Conservation (phyloP, 1,140 invertebrate genomes). For the Ooceraea biroi region DNA sequence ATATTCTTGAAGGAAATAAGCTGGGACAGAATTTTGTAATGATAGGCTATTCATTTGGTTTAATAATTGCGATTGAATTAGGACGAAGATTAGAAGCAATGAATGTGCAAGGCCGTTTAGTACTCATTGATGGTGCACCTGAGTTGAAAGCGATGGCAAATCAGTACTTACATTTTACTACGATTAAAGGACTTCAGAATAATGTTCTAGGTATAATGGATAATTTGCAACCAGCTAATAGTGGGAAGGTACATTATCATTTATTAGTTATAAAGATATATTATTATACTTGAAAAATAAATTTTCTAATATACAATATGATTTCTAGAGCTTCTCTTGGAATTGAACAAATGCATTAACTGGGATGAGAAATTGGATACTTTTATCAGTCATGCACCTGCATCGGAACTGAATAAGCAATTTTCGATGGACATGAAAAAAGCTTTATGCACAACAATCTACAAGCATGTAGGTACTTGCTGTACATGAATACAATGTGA, state of each 20-base stretch:
- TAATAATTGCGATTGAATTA: slow-evolving; percentile 20
- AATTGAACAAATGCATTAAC: background rate
- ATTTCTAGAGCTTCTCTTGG: background rate
- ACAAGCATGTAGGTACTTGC: slow-evolving; percentile 87
- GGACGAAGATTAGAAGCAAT: background rate
- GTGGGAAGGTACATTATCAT: background rate
- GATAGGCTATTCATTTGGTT: slow-evolving; percentile 15
- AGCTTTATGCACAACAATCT: slow-evolving; percentile 84
- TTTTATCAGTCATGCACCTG: slow-evolving; percentile 70
- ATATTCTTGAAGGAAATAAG: background rate
- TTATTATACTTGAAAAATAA: background rate
- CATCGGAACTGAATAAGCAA: slow-evolving; percentile 46
- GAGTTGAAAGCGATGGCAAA: background rate
- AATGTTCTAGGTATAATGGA: background rate
- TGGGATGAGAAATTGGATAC: slow-evolving; percentile 81
- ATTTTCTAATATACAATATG: background rate
- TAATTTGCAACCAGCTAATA: background rate
- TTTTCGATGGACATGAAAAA: slow-evolving; percentile 77
- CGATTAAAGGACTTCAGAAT: background rate
- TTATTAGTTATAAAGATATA: background rate
- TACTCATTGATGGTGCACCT: slow-evolving; percentile 27
- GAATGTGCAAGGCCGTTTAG: background rate
- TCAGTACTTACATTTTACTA: background rate
- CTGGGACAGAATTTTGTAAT: slow-evolving; percentile 18
- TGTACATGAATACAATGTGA: slow-evolving; percentile 85